Evolutionary conservation across 2,113 vertebrate species (phyloP), one percentile per base, ranked within the genome.

Genomic region (Myanophis thanlyinensis): DNA sequence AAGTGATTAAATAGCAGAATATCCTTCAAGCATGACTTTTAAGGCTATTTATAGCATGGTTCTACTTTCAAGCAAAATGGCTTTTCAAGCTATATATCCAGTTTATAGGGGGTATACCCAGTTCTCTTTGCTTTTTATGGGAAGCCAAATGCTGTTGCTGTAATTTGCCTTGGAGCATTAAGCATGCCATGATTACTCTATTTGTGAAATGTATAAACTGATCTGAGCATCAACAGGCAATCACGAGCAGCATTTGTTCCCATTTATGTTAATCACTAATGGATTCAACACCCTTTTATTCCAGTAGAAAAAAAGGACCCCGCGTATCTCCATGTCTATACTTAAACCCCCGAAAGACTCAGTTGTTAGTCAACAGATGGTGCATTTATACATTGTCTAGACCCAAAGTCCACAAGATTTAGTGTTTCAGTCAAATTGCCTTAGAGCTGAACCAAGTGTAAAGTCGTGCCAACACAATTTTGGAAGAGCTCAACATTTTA

Each of bases 1-100:
- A 89, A 67, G 88, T 96, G 93, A 97, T 96, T 96, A 96, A 96
- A 96, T 95, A 91, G 59, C 91, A 95, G 93, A 95, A 93, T 95
- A 96, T 90, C 90, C 90, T 94, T 94, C 91, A 89, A 96, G 89
- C n/a, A 80, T 93, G 92, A 91, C 96, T 97, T 94, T 93, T 91
- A 93, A 94, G 93, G 87, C 88, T 96, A 93, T 94, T 96, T 95
- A 93, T 94, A 95, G 95, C 49, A 94, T 8, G 73, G 91, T 94
- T 96, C 47, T 53, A 91, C 49, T 92, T 95, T 92, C 94, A 90
- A 96, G 88, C 67, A 93, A 96, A 67, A 94, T 23, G 80, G 88
- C 46, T 94, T 94, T 53, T 93, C 94, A 94, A 95, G 94, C 93
- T 95, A 94, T 92, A 84, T 94, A 85, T 56, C 56, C 87, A 67